These are phyloP conservation scores for Exocentrus adspersus DNA, from an alignment of 2,888 invertebrate genomes.

Conservation along the genomic window DNA sequence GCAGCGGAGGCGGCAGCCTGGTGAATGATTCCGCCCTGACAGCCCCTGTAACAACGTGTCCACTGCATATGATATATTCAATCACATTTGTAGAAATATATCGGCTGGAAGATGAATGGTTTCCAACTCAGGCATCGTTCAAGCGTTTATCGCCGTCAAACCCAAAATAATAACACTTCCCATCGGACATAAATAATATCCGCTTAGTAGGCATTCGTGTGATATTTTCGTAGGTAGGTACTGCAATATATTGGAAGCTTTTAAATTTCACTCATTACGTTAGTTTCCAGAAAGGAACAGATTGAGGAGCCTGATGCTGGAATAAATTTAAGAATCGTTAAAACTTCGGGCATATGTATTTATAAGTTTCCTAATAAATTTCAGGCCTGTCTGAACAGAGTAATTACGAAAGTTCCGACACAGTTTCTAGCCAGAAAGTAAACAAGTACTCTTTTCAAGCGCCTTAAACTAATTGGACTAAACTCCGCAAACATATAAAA, in stretches of 20 bases:
- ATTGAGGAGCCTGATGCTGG: constrained; percentile 7
- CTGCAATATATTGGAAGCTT: too few relatives aligned
- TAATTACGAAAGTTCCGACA: constrained; percentile 42
- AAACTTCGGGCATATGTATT: constrained; percentile 41
- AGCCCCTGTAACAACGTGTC: constrained; percentile 58
- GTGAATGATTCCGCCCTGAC: constrained; percentile 66
- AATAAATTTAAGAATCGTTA: constrained; percentile 34
- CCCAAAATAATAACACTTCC: background rate
- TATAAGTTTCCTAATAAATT: constrained; percentile 42
- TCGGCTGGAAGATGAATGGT: constrained; percentile 35
- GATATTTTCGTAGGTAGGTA: too few relatives aligned
- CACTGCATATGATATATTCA: constrained; percentile 27
- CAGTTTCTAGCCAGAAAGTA: constrained; percentile 41
- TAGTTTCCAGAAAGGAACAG: background rate
- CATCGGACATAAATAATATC: background rate
- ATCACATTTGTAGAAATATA: constrained; percentile 35
- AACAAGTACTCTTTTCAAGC: constrained; percentile 38
- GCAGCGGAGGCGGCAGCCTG: constrained; percentile 62
- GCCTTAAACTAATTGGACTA: constrained; percentile 27
- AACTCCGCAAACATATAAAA: constrained; percentile 21
- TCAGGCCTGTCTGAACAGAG: constrained; percentile 41
- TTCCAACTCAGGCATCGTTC: constrained; percentile 16
- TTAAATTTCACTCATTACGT: too few relatives aligned
- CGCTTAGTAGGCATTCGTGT: too few relatives aligned
- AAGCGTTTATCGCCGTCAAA: constrained; percentile 4